A percentile compares a stretch with the other conserved stretches of the same genome.
Evolutionary conservation across 2,797 vertebrate species (phyloP).

Genomic region (Ctenopoma kingsleyae): DNA sequence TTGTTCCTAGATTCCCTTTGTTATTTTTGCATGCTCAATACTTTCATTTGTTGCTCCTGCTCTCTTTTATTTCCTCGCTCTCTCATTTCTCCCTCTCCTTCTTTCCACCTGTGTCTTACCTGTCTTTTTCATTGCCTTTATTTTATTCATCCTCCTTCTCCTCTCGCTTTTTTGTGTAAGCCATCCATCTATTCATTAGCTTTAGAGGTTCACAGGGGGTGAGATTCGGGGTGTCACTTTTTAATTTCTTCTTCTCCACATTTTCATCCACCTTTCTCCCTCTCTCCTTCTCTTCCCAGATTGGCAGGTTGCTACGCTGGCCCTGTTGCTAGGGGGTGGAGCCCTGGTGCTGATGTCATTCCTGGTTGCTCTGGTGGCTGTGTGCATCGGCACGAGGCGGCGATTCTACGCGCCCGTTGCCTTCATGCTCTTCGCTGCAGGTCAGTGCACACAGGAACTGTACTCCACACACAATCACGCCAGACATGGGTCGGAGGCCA

Average conservation of each 20-base stretch:
- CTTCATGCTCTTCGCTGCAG: conserved; percentile 97
- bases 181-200: background rate
- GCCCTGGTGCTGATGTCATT: conserved; percentile 96
- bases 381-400: conserved; percentile 94
- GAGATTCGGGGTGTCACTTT: background rate
- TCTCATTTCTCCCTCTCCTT: background rate
- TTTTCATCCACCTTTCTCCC: background rate
- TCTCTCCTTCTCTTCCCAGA: conserved; percentile 76
- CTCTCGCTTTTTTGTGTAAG: conserved; percentile 39
- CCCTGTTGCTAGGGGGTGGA: conserved; percentile 94
- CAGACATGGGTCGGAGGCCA: conserved; percentile 17
- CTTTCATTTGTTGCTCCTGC: conserved; percentile 10
- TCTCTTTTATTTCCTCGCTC: background rate
- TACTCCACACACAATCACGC: background rate
- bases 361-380: conserved; percentile 94
- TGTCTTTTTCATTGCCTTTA: background rate
- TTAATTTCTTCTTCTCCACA: background rate
- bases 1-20: conserved; percentile 6
- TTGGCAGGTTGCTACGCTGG: conserved; percentile 97
- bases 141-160: background rate
- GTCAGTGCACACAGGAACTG: conserved; percentile 75
- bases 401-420: conserved; percentile 95
- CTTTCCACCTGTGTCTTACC: background rate
- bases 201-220: background rate
- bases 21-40: background rate